Conservation (phyloP, 2,113 vertebrate species). For the Carassius gibelio region DNA sequence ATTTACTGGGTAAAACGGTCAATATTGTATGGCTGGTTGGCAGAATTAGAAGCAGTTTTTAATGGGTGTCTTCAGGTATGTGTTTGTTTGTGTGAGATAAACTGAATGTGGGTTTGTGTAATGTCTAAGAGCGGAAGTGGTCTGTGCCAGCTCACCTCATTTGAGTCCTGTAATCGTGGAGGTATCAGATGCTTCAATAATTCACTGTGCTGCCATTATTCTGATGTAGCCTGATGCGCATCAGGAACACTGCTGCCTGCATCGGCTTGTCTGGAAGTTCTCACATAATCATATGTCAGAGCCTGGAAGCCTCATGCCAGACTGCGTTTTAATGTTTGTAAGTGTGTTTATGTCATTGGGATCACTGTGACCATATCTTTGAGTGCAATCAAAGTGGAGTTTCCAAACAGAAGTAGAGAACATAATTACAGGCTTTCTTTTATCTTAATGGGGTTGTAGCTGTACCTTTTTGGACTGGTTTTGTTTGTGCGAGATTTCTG, state of each 20-base stretch:
- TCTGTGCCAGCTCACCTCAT: background rate
- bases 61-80: background rate
- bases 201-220: background rate
- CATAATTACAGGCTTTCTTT: slow-evolving; percentile 34
- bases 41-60: background rate
- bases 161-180: background rate
- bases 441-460: slow-evolving; percentile 5
- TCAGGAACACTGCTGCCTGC: slow-evolving; percentile 32
- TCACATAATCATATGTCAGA: slow-evolving; percentile 13
- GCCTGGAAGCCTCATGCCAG: background rate
- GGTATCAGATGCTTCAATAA: background rate
- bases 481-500: background rate
- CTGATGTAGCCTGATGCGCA: background rate
- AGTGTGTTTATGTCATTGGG: background rate
- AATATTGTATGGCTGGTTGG: slow-evolving; percentile 17
- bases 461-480: slow-evolving; percentile 12
- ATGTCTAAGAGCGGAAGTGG: slow-evolving; percentile 5
- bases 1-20: background rate
- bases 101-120: background rate
- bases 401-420: slow-evolving; percentile 32
- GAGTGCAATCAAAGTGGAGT: slow-evolving; percentile 10
- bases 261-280: slow-evolving; percentile 28
- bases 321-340: background rate
- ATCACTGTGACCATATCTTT: slow-evolving; percentile 17
- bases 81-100: slow-evolving; percentile 10